Conservation (phyloP, 2,888 invertebrate species). For the Tetranychus piercei region DNA sequence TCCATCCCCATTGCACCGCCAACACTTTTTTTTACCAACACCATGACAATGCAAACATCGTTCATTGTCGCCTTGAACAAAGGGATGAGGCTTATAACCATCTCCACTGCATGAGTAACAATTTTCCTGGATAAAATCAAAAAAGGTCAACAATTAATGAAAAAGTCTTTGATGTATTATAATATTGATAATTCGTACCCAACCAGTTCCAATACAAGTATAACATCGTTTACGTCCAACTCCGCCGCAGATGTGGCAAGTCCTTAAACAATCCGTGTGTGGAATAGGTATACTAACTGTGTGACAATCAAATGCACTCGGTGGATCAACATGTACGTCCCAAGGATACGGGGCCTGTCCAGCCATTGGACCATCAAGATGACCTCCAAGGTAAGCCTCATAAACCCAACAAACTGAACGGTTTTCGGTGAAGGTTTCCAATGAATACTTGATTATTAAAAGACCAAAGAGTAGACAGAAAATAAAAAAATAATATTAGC, state of each 20-base stretch:
- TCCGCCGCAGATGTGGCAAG: conserved; percentile 35
- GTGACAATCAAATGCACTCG: conserved; percentile 35
- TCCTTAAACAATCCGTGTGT: conserved; percentile 37
- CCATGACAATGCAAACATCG: conserved; percentile 37
- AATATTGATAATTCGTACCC: conserved; percentile 29
- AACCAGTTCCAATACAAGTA: conserved; percentile 37
- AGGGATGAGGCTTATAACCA: conserved; percentile 24
- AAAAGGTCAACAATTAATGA: not conserved
- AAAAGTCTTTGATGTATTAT: not conserved
- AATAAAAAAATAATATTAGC: not conserved
- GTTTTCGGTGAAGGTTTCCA: conserved; percentile 39
- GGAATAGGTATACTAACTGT: conserved; percentile 37
- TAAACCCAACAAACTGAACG: conserved; percentile 39
- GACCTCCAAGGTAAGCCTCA: conserved; percentile 35
- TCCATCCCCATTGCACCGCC: conserved; percentile 35
- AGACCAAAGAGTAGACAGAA: not conserved
- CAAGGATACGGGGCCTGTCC: conserved; percentile 36
- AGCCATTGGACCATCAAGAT: conserved; percentile 33
- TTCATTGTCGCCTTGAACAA: conserved; percentile 25
- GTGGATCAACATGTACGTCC: conserved; percentile 35
- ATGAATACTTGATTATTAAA: conserved; percentile 34
- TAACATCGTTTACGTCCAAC: conserved; percentile 32
- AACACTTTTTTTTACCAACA: conserved; percentile 34
- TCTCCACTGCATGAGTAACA: conserved; percentile 28
- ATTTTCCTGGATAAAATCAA: conserved; percentile 19